Evolutionary conservation across 2,113 vertebrate genomes (phyloP), one percentile per base, ranked within the genome.

Genomic region (Promerops cafer): DNA sequence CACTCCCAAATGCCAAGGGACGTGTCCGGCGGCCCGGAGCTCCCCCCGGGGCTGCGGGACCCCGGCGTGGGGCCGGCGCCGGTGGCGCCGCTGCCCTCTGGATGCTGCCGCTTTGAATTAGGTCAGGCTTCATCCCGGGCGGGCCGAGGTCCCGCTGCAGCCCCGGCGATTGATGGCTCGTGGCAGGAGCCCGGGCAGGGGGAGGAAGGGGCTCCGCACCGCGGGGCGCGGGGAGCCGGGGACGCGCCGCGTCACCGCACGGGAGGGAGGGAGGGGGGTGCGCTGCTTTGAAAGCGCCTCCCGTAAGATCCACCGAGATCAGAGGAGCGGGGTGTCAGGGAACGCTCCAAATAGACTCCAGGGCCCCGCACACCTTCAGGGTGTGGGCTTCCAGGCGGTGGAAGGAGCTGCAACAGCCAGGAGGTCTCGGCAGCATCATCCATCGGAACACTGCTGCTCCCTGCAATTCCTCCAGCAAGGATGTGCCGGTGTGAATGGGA

Each of bases 41-140:
- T 85, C 8, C 19, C 24, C 61, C n/a, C 16, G 0, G 44, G 50
- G 63, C 59, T 69, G 81, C 7, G 39, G 37, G 45, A 52, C 26
- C 75, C 49, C 33, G 1, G 8, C 6, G 2, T 4, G 35, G 61
- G 65, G 72, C 37, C n/a, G 9, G 61, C 1, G 5, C 40, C 28
- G 20, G 30, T 1, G 7, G 7, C 5, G 59, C 57, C 84, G 42
- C 71, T 83, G 90, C 92, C 93, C 52, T 20, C 80, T 35, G 68
- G 66, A 12, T 20, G 87, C 93, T 93, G 96, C 95, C 76, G 10
- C 22, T 66, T 57, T 50, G 84, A 96, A 97, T 96, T 95, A 96
- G 97, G 96, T 95, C 97, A 97, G 70, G 74, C 87, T 83, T 69
- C 83, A 61, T 97, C 89, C 50, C 21, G 8, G 83, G 63, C 54